These are phyloP conservation scores for Apodemia zela DNA, from an alignment of 2,888 invertebrate species.

Conservation along the genomic window DNA sequence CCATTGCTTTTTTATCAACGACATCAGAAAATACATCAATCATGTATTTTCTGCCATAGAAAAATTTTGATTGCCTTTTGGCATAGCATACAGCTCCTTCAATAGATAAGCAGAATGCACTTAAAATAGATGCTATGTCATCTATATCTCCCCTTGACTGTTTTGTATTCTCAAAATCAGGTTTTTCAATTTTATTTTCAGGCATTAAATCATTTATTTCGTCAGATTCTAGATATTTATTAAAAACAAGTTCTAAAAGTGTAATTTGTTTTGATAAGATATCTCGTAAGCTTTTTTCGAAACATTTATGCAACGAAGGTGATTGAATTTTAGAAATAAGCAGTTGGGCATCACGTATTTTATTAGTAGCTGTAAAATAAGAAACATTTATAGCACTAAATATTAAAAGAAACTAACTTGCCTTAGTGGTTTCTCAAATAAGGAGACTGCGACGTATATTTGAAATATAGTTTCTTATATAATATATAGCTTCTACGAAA, in stretches of 20 bases:
- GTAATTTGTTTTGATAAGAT: background rate
- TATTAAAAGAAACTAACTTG: too few species aligned
- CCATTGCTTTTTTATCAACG: conserved; percentile 27
- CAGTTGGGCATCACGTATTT: conserved; percentile 39
- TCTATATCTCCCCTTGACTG: conserved; percentile 24
- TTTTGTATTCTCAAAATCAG: conserved; percentile 21
- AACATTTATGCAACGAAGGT: background rate
- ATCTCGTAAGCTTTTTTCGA: background rate
- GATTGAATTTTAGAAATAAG: conserved; percentile 32
- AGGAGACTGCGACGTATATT: too few species aligned
- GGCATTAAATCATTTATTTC: background rate
- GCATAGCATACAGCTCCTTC: conserved; percentile 44
- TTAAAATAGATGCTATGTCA: conserved; percentile 46
- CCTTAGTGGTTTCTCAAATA: too few species aligned
- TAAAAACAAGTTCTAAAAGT: background rate
- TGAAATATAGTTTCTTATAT: too few species aligned
- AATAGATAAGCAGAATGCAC: conserved; percentile 43
- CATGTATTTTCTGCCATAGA: conserved; percentile 25
- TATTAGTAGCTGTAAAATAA: conserved; percentile 44
- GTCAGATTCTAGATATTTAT: conserved; percentile 16
- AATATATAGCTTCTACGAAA: too few species aligned
- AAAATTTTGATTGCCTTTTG: conserved; percentile 24
- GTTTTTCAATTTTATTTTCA: conserved; percentile 17
- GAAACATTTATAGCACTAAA: background rate
- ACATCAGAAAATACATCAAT: conserved; percentile 9